Percentiles rank a stretch among this genome's conserved stretches.
phyloP scores from a whole-genome alignment of 2,888 invertebrate species.

The Thyatira batis region DNA sequence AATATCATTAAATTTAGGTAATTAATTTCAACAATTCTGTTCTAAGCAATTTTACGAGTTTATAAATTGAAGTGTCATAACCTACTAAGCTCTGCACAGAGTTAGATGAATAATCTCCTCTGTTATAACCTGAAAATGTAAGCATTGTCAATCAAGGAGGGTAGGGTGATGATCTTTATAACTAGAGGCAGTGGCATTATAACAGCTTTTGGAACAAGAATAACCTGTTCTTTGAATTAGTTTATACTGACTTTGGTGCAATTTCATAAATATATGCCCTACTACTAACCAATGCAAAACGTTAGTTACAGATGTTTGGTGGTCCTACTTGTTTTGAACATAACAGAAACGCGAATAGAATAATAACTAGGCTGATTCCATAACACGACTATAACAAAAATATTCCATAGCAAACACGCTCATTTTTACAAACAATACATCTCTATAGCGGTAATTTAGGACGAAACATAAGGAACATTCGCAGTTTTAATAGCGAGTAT shows the following conservation, averaged over 20 bases:
- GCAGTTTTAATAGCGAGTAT: slow-evolving; percentile 39
- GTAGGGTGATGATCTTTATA: slow-evolving; percentile 48
- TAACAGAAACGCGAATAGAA: too few species aligned
- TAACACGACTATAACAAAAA: background rate
- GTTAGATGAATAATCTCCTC: too few species aligned
- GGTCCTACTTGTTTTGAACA: too few species aligned
- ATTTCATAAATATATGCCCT: slow-evolving; percentile 25
- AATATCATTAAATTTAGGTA: too few species aligned
- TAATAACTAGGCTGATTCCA: background rate
- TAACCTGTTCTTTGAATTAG: slow-evolving; percentile 42
- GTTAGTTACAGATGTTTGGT: too few species aligned
- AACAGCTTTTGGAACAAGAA: slow-evolving; percentile 30
- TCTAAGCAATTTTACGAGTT: too few species aligned
- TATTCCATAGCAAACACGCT: background rate
- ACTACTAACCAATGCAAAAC: background rate
- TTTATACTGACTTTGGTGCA: slow-evolving; percentile 20
- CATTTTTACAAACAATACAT: background rate
- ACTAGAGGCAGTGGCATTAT: slow-evolving; percentile 41
- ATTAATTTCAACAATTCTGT: too few species aligned
- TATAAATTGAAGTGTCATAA: too few species aligned
- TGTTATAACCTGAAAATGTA: too few species aligned
- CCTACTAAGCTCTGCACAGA: too few species aligned
- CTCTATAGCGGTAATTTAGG: background rate
- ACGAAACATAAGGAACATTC: slow-evolving; percentile 5
- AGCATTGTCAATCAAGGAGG: slow-evolving; percentile 49